Evolutionary conservation across 2,113 vertebrate genomes (phyloP), one percentile per base, ranked within the genome.

Genomic region (Halichoerus grypus): DNA sequence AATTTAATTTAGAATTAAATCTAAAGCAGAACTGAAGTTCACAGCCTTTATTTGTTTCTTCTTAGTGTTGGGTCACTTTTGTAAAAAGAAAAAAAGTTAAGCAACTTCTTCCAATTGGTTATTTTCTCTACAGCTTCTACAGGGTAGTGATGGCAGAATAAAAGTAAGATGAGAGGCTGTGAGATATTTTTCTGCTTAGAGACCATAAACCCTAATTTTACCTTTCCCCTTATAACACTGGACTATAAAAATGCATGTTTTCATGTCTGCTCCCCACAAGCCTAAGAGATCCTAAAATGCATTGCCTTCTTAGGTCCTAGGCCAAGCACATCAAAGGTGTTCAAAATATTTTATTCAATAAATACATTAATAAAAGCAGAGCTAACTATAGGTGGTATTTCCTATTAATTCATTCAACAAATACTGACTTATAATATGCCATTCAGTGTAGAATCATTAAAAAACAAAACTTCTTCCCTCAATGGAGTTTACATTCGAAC

Each of bases 91-190:
- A 88, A 31, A 18, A 65, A 82, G 16, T 53, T 93, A 67, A 90
- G 42, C 61, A 67, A n/a, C 10, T 51, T 90, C 33, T 53, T 93
- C 82, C 5, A 80, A 7, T 28, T 55, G 67, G 26, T 86, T 59
- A 95, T 77, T 92, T 90, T 67, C 9, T 49, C 5, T 7, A 33
- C 42, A 88, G 39, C 5, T 90, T 90, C 67, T 83, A 59, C 2
- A 92, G 13, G 10, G 36, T 12, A 51, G 59, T 65, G 57, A 1
- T 80, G 15, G 36, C 22, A 94, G 53, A 96, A 96, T 51, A 57
- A 94, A 95, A 95, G 28, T 95, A 96, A 55, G 36, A 81, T 72
- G 61, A 81, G 6, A 94, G 13, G 31, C 31, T 95, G 4, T 53
- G 31, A 74, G 31, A 28, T 67, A 85, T 55, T 95, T 94, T 92